Percentiles rank a stretch among this genome's conserved stretches.
Conservation (phyloP, 2,113 vertebrate genomes). For the Fukomys damarensis region DNA sequence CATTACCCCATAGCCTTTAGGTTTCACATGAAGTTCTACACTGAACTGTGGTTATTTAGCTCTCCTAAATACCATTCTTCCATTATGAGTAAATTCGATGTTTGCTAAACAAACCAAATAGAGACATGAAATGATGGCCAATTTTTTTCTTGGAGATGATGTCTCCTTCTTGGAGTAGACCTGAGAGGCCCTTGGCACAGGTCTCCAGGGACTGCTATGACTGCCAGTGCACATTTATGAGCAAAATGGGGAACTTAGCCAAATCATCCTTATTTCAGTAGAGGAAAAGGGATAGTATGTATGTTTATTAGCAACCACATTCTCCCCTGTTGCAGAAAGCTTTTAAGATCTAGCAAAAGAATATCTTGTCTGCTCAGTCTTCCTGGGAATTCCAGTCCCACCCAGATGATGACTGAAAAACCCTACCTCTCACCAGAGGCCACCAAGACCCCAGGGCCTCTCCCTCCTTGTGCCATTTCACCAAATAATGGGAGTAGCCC, state of each 20-base stretch:
- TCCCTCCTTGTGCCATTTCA: neutral
- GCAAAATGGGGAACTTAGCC: neutral
- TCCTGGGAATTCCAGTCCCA: conserved; percentile 4
- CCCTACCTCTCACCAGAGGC: neutral
- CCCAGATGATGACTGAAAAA: neutral
- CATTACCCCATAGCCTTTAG: neutral
- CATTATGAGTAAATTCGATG: neutral
- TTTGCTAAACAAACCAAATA: conserved; percentile 38
- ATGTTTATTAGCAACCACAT: neutral
- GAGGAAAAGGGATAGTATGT: neutral
- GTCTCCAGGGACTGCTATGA: neutral
- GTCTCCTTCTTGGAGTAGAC: neutral
- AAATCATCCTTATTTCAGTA: neutral
- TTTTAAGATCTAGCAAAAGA: neutral
- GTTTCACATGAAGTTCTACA: neutral
- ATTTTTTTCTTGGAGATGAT: neutral
- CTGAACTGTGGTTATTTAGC: neutral
- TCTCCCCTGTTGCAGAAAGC: neutral
- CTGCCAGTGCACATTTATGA: neutral
- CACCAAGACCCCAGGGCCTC: neutral
- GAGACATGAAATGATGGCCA: neutral
- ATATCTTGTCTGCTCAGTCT: neutral
- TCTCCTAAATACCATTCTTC: neutral
- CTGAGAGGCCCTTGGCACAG: neutral
- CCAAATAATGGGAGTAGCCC: neutral